Percentiles rank a stretch among this genome's conserved stretches.
Evolutionary conservation across 2,888 invertebrate species (phyloP).

Genomic region (Epiperipatus broadwayi): DNA sequence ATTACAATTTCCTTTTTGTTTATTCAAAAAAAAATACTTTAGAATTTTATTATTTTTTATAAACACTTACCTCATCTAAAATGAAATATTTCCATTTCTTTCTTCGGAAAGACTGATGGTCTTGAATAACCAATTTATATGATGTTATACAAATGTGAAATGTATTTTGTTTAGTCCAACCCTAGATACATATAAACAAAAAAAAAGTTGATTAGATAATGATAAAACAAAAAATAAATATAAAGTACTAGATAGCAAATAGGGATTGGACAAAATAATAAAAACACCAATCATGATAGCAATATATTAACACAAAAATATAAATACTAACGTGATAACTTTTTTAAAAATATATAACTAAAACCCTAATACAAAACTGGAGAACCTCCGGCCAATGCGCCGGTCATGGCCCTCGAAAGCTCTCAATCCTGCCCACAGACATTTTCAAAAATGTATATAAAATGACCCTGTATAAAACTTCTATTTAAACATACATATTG

Average conservation of each 20-base stretch:
- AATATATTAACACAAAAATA: too few relatives aligned
- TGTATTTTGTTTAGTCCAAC: conserved; percentile 96
- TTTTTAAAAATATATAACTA: too few relatives aligned
- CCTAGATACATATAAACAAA: conserved; percentile 27
- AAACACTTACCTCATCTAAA: conserved; percentile 46
- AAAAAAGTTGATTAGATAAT: conserved; percentile 21
- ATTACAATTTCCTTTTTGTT: too few relatives aligned
- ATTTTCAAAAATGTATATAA: too few relatives aligned
- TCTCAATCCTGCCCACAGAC: too few relatives aligned
- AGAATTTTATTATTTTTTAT: conserved; percentile 15
- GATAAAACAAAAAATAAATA: conserved; percentile 14
- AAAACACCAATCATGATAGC: not conserved
- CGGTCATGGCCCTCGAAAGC: too few relatives aligned
- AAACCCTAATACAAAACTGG: too few relatives aligned
- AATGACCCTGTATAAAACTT: too few relatives aligned
- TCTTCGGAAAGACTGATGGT: conserved; percentile 86
- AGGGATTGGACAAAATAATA: too few relatives aligned
- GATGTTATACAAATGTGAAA: conserved; percentile 97
- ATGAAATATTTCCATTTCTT: conserved; percentile 98
- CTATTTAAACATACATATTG: too few relatives aligned
- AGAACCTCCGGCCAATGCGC: too few relatives aligned
- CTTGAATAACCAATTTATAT: conserved; percentile 92
- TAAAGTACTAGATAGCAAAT: not conserved
- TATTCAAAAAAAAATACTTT: conserved; percentile 16
- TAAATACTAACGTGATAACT: too few relatives aligned